Base-by-base conservation (phyloP, 2,113 vertebrate genomes). In the Pholis gunnellus region DNA sequence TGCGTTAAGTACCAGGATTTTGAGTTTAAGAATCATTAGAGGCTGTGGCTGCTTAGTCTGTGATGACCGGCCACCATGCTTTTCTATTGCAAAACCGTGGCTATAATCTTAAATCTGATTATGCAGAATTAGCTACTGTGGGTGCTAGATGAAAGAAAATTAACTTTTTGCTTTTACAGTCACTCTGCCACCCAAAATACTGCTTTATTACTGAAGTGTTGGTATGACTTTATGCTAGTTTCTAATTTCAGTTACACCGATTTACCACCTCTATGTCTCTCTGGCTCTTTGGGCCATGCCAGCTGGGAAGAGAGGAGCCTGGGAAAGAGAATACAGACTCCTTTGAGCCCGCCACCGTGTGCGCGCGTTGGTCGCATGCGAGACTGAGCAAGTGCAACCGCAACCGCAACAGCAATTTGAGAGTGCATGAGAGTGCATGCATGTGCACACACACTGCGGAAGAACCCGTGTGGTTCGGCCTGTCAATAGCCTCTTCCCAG, bases 291-390 rank as follows among this genome's bases (percentile, higher is more conserved):
- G 65, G 78, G 22, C 25, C 48, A 65, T 7, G 75, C 64, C 86
- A 90, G 87, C 88, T 89, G 85, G 69, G 81, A 69, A 90, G 67
- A 85, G 82, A 87, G 46, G 66, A 84, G 76, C 52, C 68, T 72
- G 72, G 71, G 75, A 78, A 64, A 40, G 52, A 83, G 87, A 79
- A 89, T 75, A 93, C 72, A 89, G 80, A 57, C 81, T 44, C 65
- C 87, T 93, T 93, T 95, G 91, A 92, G 76, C 65, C 44, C 38
- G 31, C 42, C 9, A 6, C n/a, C 69, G 66, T 50, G 48, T 44
- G 71, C 63, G 40, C 31, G 64, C 48, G 61, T 65, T 44, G 6
- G 44, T 9, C 73, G 38, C 46, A 3, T 70, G 73, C 27, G 71
- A 31, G 56, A 22, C 56, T 73, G 27, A 42, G 44, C 7, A 67